Percentiles rank a stretch among this genome's conserved stretches.
phyloP scores from a whole-genome alignment of 1,140 invertebrate genomes.

The Phocides pigmalion region DNA sequence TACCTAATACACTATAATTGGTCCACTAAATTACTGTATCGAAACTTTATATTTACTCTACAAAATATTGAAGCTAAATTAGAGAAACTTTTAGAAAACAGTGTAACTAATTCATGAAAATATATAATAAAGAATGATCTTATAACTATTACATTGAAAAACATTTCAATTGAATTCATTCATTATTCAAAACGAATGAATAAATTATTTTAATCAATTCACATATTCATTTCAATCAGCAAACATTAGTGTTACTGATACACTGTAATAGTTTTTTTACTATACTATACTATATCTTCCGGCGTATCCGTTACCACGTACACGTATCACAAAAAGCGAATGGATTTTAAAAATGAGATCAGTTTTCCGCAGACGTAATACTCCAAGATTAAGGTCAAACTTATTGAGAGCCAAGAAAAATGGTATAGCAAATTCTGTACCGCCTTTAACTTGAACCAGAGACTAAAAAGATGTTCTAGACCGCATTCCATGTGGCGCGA shows the following conservation, averaged over 20 bases:
- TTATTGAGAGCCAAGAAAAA: neutral
- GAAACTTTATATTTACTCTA: too few species aligned
- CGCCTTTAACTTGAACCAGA: constrained; percentile 23
- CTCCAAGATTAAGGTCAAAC: neutral
- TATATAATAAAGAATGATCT: too few species aligned
- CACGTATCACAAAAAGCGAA: constrained; percentile 1
- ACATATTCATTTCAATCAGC: neutral
- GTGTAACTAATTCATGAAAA: too few species aligned
- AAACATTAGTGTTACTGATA: neutral
- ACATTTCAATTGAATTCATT: too few species aligned
- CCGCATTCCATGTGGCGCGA: constrained; percentile 24
- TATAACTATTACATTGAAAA: too few species aligned
- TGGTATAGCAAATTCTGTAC: neutral
- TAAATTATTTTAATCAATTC: neutral
- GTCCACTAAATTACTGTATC: too few species aligned
- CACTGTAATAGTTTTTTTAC: neutral
- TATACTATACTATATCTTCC: constrained; percentile 4
- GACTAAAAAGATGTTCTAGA: constrained; percentile 31
- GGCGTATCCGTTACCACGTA: neutral
- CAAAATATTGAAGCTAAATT: too few species aligned
- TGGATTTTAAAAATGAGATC: constrained; percentile 3
- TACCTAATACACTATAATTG: too few species aligned
- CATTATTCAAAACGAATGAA: too few species aligned
- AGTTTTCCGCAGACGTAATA: neutral
- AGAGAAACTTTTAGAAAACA: too few species aligned